These are phyloP conservation scores for Candoia aspera DNA, from an alignment of 2,113 vertebrate species.

Conservation along the genomic window DNA sequence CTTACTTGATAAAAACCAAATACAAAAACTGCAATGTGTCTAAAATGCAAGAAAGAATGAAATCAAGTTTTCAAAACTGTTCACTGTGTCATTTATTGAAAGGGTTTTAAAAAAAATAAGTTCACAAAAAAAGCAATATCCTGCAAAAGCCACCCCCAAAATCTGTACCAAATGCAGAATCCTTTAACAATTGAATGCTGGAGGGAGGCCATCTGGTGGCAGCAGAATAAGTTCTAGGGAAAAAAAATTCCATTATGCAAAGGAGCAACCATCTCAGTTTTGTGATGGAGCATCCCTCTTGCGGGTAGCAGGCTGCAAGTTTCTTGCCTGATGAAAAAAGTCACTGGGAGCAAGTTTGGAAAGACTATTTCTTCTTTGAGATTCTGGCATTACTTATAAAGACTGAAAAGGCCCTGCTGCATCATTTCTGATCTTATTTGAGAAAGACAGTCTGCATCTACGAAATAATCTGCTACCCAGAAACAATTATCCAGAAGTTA, in stretches of 20 bases:
- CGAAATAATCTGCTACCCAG: too few relatives aligned
- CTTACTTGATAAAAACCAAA: neutral
- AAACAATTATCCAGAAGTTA: neutral
- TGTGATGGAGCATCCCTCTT: neutral
- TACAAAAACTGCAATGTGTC: neutral
- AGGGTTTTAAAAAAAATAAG: neutral
- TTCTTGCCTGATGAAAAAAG: neutral
- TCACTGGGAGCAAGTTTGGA: neutral
- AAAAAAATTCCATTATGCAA: neutral
- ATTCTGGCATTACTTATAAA: neutral
- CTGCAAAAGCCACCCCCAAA: neutral
- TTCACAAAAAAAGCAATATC: neutral
- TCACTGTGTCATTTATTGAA: neutral
- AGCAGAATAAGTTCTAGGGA: neutral
- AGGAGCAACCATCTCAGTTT: neutral
- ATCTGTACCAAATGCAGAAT: neutral
- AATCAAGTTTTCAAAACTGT: neutral
- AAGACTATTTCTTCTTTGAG: neutral
- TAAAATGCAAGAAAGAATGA: neutral
- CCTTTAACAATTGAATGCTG: neutral
- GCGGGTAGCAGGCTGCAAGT: neutral
- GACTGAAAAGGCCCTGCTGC: neutral
- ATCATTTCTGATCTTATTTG: neutral
- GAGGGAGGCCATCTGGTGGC: neutral
- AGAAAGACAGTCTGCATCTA: neutral